Base-by-base conservation (phyloP, 2,888 invertebrate genomes). In the Conops quadrifasciatus region DNA sequence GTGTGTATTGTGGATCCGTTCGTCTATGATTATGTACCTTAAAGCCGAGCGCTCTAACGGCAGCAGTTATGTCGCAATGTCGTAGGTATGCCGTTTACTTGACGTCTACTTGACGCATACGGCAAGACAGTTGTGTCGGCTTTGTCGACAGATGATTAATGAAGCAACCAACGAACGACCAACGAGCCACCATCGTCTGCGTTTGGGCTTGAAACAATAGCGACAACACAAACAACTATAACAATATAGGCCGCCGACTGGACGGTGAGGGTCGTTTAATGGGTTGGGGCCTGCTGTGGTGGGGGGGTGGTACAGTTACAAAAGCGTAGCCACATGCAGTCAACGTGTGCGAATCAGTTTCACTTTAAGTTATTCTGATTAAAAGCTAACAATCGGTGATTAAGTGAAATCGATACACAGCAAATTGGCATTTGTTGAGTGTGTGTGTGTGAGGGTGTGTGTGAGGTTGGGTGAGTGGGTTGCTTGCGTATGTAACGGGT, bases 381-480 rank as follows among this genome's bases (percentile, higher is more conserved):
- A 70, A 70, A 70, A 36, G 70, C 65, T 58, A 70, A 65, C 70
- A 70, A 58, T 59, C 64, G 64, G 65, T 58, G 70, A 64, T 70
- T 65, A 65, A 70, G 59, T 70, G 59, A 56, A 70, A 64, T 65
- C 70, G 70, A 70, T 70, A 65, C 70, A 65, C 64, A 70, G 58
- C 70, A 58, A 70, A 62, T 75, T 73, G 74, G 67, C 73, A 72
- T 71, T 59, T n/a, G n/a, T n/a, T 30, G n/a, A 13, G 19, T 19
- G 49, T n/a, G 24, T 11, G 13, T 28, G 65, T 15, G 65, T 26
- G 21, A n/a, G 51, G 9, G 49, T 63, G 47, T 49, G 7, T 47
- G 63, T 63, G 47, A 24, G 45, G 13, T 24, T 63, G 47, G 16
- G 63, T 63, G 45, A 15, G 47, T 21, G 45, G 5, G 21, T 45